These are phyloP conservation scores for Zoanthus gigantus DNA, from an alignment of 92 coral and sea anemone species.

Conservation along the genomic window DNA sequence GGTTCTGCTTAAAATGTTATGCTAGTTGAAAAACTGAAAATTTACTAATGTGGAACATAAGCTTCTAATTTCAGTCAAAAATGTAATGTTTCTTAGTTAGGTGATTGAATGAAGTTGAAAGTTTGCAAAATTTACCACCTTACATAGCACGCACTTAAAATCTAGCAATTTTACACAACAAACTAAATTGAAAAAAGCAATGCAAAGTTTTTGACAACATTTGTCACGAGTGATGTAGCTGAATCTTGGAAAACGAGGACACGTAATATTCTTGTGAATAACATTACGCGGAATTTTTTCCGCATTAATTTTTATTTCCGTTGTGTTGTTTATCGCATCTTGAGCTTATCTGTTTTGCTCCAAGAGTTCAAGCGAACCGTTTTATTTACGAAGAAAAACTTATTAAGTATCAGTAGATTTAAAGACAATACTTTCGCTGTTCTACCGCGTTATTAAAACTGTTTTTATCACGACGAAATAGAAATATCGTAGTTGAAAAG, in stretches of 20 bases:
- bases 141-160: constrained; percentile 23
- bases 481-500: too few species aligned
- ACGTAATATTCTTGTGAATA: constrained; percentile 42
- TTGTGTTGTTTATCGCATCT: too few species aligned
- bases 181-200: not conserved
- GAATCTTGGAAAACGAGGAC: constrained; percentile 29
- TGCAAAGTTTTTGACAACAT: constrained; percentile 30
- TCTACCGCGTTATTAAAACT: too few species aligned
- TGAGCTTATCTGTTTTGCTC: too few species aligned
- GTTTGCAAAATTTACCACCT: not conserved
- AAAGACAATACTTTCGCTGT: too few species aligned
- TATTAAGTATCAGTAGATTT: too few species aligned
- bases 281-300: not conserved
- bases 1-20: not conserved
- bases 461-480: too few species aligned
- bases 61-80: not conserved
- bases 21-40: not conserved
- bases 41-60: not conserved
- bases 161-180: not conserved
- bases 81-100: not conserved
- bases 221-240: not conserved
- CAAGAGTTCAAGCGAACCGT: too few species aligned
- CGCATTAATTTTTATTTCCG: not conserved
- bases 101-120: not conserved
- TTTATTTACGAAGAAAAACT: too few species aligned